Evolutionary conservation across 2,797 vertebrate genomes (phyloP), one percentile per base, ranked within the genome.

Genomic region (Podargus strigoides): DNA sequence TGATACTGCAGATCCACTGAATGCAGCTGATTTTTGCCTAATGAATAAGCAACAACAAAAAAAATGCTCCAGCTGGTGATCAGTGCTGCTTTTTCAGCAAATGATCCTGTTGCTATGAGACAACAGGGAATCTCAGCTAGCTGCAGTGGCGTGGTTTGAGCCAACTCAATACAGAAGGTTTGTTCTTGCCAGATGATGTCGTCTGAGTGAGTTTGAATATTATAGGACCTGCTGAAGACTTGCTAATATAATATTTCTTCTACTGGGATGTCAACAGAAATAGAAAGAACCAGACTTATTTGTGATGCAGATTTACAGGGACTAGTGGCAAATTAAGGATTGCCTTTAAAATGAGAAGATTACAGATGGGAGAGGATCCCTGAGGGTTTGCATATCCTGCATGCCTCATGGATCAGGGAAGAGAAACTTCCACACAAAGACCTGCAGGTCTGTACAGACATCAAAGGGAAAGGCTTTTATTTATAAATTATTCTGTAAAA

Each of bases 31-130:
- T 69, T 92, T 92, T 67, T 92, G 90, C 44, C 67, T 89, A 69
- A 60, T 70, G 77, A 87, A 70, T 49, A 79, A 92, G 63, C 1
- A 6, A 69, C 63, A 70, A 58, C 64, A 90, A 36, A 70, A 53
- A 19, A 69, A 81, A 13, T 16, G 59, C 84, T 95, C 84, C 86
- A 92, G 94, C 80, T 92, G 94, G 74, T 88, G 80, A 78, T 88
- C 67, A 23, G 4, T n/a, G 77, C 63, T 82, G 88, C 74, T 84
- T 85, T 89, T 79, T 58, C 95, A 93, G 83, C 63, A 90, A 44
- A 69, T 19, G 49, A n/a, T 88, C 63, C 92, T 17, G 84, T 95
- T 95, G 88, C 94, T 87, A 79, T 82, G 90, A 93, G 80, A 93
- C 93, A 76, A 9, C 32, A 41, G 90, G 92, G 86, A 42, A 60